A percentile compares a stretch with the other conserved stretches of the same genome.
Conservation (phyloP, 2,113 vertebrate genomes). For the Dipodomys merriami region DNA sequence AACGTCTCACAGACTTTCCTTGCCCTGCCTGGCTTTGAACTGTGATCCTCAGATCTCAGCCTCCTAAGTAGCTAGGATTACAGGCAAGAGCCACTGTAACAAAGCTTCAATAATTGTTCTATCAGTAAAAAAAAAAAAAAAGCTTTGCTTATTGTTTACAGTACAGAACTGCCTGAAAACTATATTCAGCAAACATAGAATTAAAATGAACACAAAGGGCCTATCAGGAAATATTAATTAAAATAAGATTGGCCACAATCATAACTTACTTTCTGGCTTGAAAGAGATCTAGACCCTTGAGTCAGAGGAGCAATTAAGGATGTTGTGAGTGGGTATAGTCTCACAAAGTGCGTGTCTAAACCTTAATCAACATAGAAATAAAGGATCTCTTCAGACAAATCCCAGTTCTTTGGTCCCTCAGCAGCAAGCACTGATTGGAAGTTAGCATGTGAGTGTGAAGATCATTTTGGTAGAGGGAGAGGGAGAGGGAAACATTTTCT, state of each 20-base stretch:
- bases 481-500: conserved; percentile 59
- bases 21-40: no score
- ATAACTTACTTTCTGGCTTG: conserved; percentile 50
- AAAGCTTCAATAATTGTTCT: background rate
- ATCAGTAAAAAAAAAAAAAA: conserved; percentile 45
- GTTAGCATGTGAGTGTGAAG: conserved; percentile 45
- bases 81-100: no score
- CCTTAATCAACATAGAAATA: conserved; percentile 8
- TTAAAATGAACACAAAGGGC: conserved; percentile 58
- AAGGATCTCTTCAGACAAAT: conserved; percentile 18
- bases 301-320: background rate
- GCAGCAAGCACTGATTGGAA: background rate
- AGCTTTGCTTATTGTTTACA: background rate
- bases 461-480: conserved; percentile 45
- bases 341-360: conserved; percentile 8
- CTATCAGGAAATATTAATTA: conserved; percentile 71
- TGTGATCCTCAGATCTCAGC: no score
- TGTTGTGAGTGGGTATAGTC: conserved; percentile 1
- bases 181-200: conserved; percentile 63
- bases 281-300: conserved; percentile 24
- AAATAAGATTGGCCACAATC: conserved; percentile 68
- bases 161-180: conserved; percentile 15
- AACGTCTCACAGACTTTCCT: no score
- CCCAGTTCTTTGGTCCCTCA: conserved; percentile 61
- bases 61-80: no score